Conservation (phyloP, 2,797 vertebrate genomes). For the Typhlichthys subterraneus region DNA sequence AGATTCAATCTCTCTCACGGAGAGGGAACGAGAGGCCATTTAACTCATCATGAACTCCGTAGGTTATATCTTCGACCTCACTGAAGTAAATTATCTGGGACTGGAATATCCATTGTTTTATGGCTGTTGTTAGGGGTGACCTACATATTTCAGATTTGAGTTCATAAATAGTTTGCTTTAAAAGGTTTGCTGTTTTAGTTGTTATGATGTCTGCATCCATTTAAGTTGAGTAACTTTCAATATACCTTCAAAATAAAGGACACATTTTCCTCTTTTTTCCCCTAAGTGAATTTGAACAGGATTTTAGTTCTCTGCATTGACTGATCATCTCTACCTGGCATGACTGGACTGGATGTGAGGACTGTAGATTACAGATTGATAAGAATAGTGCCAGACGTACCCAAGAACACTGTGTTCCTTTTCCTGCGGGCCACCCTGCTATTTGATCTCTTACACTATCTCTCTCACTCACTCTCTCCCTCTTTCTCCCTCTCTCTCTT, state of each 20-base stretch:
- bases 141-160: constrained; percentile 24
- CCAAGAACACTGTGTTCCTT: constrained; percentile 25
- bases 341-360: constrained; percentile 2
- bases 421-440: constrained; percentile 33
- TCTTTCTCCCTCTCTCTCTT: not conserved
- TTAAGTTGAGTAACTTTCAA: no score
- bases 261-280: not conserved
- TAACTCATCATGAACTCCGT: constrained; percentile 23
- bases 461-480: constrained; percentile 11
- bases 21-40: constrained; percentile 14
- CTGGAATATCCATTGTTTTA: constrained; percentile 36
- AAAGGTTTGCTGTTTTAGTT: constrained; percentile 1
- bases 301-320: not conserved
- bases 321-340: constrained; percentile 4
- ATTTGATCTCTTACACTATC: constrained; percentile 34
- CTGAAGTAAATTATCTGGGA: constrained; percentile 23
- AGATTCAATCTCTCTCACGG: constrained; percentile 29
- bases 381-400: constrained; percentile 35
- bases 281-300: constrained; percentile 4
- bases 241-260: no score
- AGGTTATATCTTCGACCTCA: constrained; percentile 40
- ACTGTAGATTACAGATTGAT: constrained; percentile 28
- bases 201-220: no score
- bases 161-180: constrained; percentile 32
- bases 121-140: constrained; percentile 34